Evolutionary conservation across 1,140 invertebrate species (phyloP).

Genomic region (Drosophila athabasca): DNA sequence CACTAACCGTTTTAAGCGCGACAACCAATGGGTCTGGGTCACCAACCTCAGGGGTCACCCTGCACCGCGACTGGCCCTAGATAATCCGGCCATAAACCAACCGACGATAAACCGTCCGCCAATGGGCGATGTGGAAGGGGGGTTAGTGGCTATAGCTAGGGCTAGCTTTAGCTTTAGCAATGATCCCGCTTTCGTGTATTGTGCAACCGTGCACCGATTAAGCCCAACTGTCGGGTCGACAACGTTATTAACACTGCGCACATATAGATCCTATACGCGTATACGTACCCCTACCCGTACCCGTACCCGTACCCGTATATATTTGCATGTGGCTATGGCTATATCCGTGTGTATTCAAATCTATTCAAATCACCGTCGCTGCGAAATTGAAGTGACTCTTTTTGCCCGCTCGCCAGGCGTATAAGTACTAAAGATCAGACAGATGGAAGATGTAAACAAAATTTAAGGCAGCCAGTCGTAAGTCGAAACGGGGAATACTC

Average conservation of each 20-base stretch:
- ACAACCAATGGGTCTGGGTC: conserved; percentile 27
- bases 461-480: conserved; percentile 12
- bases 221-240: conserved; percentile 41
- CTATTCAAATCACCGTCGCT: conserved; percentile 46
- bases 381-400: conserved; percentile 61
- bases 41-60: conserved; percentile 27
- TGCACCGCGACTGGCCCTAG: neutral
- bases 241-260: conserved; percentile 37
- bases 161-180: neutral
- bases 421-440: conserved; percentile 26
- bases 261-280: conserved; percentile 23
- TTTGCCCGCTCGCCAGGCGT: conserved; percentile 37
- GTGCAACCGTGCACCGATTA: conserved; percentile 40
- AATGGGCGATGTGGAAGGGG: too few species aligned
- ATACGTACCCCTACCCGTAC: conserved; percentile 18
- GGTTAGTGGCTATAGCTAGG: too few species aligned
- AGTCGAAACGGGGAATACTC: conserved; percentile 22
- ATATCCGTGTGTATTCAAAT: conserved; percentile 22
- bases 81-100: conserved; percentile 15
- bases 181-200: conserved; percentile 8
- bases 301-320: conserved; percentile 13
- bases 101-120: too few species aligned
- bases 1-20: conserved; percentile 52
- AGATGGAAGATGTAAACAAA: conserved; percentile 38
- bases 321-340: neutral